Conservation (phyloP, 1,140 invertebrate genomes). For the Heliothis virescens region DNA sequence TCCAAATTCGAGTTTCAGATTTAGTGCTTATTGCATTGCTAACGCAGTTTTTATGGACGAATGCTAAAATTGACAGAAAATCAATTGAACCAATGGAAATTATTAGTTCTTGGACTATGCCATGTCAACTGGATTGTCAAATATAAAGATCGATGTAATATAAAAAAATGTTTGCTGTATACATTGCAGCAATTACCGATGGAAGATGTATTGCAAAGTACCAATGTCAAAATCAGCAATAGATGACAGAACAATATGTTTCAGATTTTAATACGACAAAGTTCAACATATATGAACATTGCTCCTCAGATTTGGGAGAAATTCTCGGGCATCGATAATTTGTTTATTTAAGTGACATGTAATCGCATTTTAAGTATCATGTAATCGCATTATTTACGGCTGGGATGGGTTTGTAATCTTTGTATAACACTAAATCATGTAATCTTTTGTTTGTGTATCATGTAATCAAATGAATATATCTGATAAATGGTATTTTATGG, state of each 20-base stretch:
- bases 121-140: not conserved
- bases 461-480: no score
- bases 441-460: no score
- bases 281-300: no score
- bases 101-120: slow-evolving; percentile 41
- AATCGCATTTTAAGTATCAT: no score
- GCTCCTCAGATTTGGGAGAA: no score
- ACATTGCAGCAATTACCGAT: slow-evolving; percentile 2
- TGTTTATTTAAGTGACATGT: no score
- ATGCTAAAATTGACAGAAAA: slow-evolving; percentile 56
- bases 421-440: no score
- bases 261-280: no score
- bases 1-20: not conserved
- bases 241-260: not conserved
- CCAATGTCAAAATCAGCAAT: not conserved
- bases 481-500: no score
- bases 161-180: not conserved
- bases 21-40: slow-evolving; percentile 7
- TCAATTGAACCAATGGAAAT: slow-evolving; percentile 57
- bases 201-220: not conserved
- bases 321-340: no score
- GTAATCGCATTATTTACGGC: no score
- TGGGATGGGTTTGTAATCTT: no score
- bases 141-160: slow-evolving; percentile 14
- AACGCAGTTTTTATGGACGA: slow-evolving; percentile 59